Percentiles rank a stretch among this genome's conserved stretches.
Evolutionary conservation across 2,888 invertebrate genomes (phyloP).

Genomic region (Hypomecis punctinalis): DNA sequence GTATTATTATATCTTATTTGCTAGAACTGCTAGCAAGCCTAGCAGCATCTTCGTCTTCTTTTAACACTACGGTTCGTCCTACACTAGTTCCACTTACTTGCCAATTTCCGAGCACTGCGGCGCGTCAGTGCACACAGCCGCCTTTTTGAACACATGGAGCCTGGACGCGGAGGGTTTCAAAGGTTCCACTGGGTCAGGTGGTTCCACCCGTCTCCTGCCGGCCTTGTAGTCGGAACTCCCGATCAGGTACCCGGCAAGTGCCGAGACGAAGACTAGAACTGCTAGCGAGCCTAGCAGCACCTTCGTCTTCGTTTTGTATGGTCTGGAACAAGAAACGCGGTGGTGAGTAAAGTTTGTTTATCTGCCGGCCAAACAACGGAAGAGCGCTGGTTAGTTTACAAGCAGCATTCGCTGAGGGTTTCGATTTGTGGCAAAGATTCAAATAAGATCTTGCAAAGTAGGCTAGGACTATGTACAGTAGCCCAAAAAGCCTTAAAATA

Average conservation of each 20-base stretch:
- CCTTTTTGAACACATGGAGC: slow-evolving; percentile 87
- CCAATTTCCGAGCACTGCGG: slow-evolving; percentile 91
- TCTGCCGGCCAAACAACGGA: too few species aligned
- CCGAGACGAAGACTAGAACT: slow-evolving; percentile 64
- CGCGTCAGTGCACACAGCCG: slow-evolving; percentile 92
- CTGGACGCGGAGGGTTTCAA: slow-evolving; percentile 88
- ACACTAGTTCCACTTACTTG: slow-evolving; percentile 86
- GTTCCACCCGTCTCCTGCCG: slow-evolving; percentile 60
- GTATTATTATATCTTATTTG: too few species aligned
- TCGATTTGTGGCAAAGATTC: too few species aligned
- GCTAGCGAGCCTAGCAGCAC: slow-evolving; percentile 59
- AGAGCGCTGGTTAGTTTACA: too few species aligned
- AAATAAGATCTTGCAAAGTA: too few species aligned
- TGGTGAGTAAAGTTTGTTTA: not conserved
- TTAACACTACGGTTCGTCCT: too few species aligned
- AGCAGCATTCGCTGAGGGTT: too few species aligned
- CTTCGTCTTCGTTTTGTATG: slow-evolving; percentile 65
- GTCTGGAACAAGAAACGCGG: slow-evolving; percentile 60
- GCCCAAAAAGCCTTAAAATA: too few species aligned
- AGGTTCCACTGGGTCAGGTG: slow-evolving; percentile 87
- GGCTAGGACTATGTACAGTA: too few species aligned
- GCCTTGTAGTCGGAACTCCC: slow-evolving; percentile 59
- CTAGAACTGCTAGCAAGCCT: too few species aligned
- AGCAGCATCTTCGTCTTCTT: too few species aligned
- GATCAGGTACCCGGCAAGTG: slow-evolving; percentile 66